Base-by-base conservation (phyloP, 2,797 vertebrate genomes). In the Columba guinea region DNA sequence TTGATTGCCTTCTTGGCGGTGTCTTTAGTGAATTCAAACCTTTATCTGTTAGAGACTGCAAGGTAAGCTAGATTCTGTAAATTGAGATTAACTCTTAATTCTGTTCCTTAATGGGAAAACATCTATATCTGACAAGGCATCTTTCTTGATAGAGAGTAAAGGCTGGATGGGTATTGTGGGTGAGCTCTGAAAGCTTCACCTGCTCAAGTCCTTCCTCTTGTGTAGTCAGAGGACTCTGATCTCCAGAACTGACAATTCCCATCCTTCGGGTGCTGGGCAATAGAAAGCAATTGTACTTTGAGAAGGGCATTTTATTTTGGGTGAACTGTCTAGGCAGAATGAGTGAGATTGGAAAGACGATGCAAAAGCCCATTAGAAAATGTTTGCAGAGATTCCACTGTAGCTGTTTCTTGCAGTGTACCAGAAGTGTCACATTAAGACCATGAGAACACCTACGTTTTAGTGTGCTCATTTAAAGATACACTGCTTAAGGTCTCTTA, bases 21-120 rank as follows among this genome's bases (percentile, higher is more conserved):
- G 37, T 39, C 82, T 78, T 62, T 15, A 73, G 92, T 56, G 62
- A 91, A 71, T 93, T 68, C 48, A 90, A 30, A 63, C 35, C 76
- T 88, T 82, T 87, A 15, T 88, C 92, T 94, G n/a, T 51, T 70
- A 74, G 77, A 88, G 56, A 34, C 65, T 82, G 80, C 67, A 76
- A 81, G 55, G 87, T 84, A 68, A 90, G 2, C 39, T 49, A 23
- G 63, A 34, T 73, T 48, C 67, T 37, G 17, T 56, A 69, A 69
- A 80, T 52, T 11, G 73, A 67, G 69, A 94, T 89, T 59, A 93
- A 59, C 93, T 95, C 75, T 34, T 83, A 77, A 60, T 92, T 81
- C 63, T 86, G 26, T 67, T 90, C 52, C 79, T 86, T 86, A 30
- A 56, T 65, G 79, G 78, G 27, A 27, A 70, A 78, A 49, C 1